Conservation (phyloP, 1,140 invertebrate genomes). For the Sipha flava region DNA sequence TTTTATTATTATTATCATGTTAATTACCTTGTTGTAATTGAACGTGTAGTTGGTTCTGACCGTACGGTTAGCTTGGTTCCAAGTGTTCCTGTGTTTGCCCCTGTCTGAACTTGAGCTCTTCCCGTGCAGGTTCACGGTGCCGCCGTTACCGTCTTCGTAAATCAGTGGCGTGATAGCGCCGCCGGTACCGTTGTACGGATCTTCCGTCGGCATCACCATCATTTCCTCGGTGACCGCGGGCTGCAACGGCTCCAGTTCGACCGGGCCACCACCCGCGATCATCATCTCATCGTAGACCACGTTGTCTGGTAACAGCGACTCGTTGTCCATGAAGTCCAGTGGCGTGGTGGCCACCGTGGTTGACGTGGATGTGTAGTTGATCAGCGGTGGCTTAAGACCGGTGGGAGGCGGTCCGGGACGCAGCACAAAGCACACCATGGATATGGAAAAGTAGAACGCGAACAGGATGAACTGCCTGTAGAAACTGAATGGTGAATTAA, state of each 20-base stretch:
- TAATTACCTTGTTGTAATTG: not conserved
- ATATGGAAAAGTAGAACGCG: constrained; percentile 78
- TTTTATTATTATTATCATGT: not conserved
- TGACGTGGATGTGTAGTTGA: constrained; percentile 1
- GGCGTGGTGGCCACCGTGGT: constrained; percentile 20
- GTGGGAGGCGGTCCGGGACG: constrained; percentile 60
- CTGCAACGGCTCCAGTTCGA: not conserved
- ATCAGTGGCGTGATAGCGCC: not conserved
- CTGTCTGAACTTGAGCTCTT: constrained; percentile 3
- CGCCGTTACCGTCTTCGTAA: not conserved
- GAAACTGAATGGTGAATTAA: too few relatives aligned
- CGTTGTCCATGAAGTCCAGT: constrained; percentile 2
- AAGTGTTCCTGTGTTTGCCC: not conserved
- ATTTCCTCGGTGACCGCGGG: not conserved
- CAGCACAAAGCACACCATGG: constrained; percentile 74
- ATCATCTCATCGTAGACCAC: not conserved
- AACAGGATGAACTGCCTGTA: constrained; percentile 87
- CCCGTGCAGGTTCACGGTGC: not conserved
- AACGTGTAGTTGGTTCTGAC: not conserved
- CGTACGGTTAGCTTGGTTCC: not conserved
- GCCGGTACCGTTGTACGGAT: not conserved
- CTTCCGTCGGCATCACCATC: not conserved
- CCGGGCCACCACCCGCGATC: not conserved
- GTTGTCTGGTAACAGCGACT: not conserved
- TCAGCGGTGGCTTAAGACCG: not conserved